These are phyloP conservation scores for Sycophila texana DNA, from an alignment of 2,888 invertebrate genomes.

Conservation along the genomic window DNA sequence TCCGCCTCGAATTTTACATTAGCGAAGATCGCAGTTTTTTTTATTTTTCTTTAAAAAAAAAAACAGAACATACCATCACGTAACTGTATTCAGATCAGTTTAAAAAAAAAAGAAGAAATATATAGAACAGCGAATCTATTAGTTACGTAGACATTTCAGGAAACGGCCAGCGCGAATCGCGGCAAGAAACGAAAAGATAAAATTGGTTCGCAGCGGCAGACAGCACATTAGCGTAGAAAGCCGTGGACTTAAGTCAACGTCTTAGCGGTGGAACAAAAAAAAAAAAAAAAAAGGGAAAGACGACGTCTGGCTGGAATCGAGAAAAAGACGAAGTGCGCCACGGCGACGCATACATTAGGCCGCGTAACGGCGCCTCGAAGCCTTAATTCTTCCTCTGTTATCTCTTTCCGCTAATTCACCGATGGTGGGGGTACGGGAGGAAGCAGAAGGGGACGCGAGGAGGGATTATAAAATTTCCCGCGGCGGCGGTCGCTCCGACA, in stretches of 20 bases:
- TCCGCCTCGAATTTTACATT: too few species aligned
- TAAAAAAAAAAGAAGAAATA: too few species aligned
- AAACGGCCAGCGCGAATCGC: neutral
- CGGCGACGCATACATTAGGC: conserved; percentile 66
- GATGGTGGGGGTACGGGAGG: conserved; percentile 46
- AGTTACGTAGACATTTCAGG: too few species aligned
- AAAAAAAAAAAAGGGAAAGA: neutral
- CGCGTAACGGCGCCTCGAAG: neutral
- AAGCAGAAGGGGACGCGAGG: conserved; percentile 44
- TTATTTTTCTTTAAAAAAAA: too few species aligned
- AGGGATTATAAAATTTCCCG: conserved; percentile 29
- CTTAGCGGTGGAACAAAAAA: conserved; percentile 31
- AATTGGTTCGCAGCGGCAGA: conserved; percentile 17
- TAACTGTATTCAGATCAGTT: too few species aligned
- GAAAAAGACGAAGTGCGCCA: conserved; percentile 1
- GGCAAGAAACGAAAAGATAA: neutral
- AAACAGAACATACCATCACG: too few species aligned
- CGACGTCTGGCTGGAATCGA: conserved; percentile 21
- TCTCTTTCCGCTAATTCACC: conserved; percentile 69
- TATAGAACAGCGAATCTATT: too few species aligned
- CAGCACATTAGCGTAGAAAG: conserved; percentile 53
- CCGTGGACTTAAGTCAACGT: conserved; percentile 52
- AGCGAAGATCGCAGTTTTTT: too few species aligned
- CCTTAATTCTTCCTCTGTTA: conserved; percentile 71
- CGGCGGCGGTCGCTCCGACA: conserved; percentile 55